Percentiles rank a stretch among this genome's conserved stretches.
Conservation (phyloP, 1,140 invertebrate genomes). For the Bactericera cockerelli region DNA sequence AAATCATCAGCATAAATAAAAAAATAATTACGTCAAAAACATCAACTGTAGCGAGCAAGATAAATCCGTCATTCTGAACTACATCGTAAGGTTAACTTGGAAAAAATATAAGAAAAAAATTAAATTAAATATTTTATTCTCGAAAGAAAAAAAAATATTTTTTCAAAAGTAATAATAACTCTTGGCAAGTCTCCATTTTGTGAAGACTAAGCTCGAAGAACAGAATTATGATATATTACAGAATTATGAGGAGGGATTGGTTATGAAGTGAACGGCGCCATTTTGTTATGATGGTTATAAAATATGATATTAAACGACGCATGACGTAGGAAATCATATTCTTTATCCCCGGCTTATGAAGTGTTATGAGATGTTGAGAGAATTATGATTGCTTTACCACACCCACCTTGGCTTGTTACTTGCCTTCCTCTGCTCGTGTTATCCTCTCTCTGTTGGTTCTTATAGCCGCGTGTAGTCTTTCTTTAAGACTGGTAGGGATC, state of each 20-base stretch:
- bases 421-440: not conserved
- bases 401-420: not conserved
- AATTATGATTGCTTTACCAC: constrained; percentile 4
- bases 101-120: too few species aligned
- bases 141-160: constrained; percentile 1
- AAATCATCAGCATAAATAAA: too few species aligned
- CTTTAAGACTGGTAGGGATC: too few species aligned
- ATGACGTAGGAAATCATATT: constrained; percentile 4
- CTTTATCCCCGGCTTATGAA: not conserved
- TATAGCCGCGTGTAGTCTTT: too few species aligned
- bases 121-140: too few species aligned
- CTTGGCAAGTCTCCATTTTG: constrained; percentile 9
- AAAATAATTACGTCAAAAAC: too few species aligned
- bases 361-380: not conserved
- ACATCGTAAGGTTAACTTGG: too few species aligned
- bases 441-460: too few species aligned
- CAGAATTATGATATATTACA: not conserved
- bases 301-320: constrained; percentile 7
- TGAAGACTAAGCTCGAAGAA: not conserved
- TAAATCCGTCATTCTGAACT: too few species aligned
- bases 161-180: not conserved
- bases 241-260: constrained; percentile 3
- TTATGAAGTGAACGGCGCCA: constrained; percentile 1
- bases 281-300: constrained; percentile 1
- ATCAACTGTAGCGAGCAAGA: too few species aligned